phyloP scores from a whole-genome alignment of 2,113 vertebrate genomes.

The Rhinoderma darwinii region DNA sequence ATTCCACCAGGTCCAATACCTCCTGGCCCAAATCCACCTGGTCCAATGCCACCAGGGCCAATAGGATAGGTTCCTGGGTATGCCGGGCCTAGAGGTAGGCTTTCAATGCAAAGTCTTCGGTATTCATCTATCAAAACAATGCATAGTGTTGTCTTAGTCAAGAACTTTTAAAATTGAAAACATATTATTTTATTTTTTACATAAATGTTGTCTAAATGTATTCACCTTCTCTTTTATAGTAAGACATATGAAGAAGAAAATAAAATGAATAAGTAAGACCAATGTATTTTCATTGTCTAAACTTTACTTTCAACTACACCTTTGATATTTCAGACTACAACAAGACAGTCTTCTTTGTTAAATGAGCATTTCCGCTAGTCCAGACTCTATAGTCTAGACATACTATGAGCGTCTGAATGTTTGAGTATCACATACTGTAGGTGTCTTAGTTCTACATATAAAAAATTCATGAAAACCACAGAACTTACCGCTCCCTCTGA shows the following conservation, averaged over 20 bases:
- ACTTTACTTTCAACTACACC: not conserved
- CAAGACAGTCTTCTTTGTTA: not conserved
- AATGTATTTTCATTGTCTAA: too few species aligned
- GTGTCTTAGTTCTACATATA: not conserved
- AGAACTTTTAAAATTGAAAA: not conserved
- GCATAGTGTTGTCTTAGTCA: not conserved
- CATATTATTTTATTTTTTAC: not conserved
- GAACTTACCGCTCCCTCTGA: conserved; percentile 88
- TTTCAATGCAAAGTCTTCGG: conserved; percentile 83
- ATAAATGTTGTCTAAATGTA: not conserved
- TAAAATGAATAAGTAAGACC: not conserved
- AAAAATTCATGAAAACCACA: not conserved
- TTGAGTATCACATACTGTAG: not conserved
- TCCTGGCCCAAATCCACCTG: conserved; percentile 66
- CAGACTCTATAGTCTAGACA: not conserved
- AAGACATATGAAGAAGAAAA: not conserved
- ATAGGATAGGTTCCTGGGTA: conserved; percentile 66
- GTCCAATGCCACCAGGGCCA: conserved; percentile 61
- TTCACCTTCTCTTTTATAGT: too few species aligned
- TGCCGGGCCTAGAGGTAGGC: conserved; percentile 72
- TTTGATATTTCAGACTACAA: not conserved
- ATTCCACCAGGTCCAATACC: conserved; percentile 70
- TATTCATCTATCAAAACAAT: conserved; percentile 79
- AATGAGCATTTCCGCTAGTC: not conserved
- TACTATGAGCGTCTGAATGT: not conserved